These are phyloP conservation scores for Arizona elegans DNA, from an alignment of 2,113 vertebrate species.

Conservation along the genomic window DNA sequence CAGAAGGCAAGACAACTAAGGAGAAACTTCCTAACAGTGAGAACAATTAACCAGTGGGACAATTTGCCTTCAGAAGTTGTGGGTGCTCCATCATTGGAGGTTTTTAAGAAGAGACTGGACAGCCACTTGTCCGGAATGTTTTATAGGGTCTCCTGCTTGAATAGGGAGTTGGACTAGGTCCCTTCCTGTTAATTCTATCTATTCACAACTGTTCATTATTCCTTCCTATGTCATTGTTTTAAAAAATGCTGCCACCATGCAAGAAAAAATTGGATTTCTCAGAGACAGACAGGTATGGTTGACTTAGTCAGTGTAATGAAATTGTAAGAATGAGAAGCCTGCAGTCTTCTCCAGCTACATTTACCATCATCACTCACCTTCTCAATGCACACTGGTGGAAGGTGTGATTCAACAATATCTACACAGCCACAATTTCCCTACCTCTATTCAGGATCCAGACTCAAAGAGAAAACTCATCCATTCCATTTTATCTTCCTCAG, in stretches of 20 bases:
- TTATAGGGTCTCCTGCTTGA: not conserved
- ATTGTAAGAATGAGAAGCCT: not conserved
- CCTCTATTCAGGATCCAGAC: not conserved
- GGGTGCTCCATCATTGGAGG: not conserved
- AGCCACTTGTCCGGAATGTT: no score
- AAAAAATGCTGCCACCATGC: not conserved
- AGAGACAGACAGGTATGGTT: not conserved
- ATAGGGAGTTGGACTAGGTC: not conserved
- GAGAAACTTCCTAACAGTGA: no score
- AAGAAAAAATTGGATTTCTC: not conserved
- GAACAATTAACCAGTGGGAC: no score
- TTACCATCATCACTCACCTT: not conserved
- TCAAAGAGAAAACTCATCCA: not conserved
- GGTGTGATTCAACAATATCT: not conserved
- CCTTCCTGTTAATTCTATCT: not conserved
- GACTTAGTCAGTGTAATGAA: not conserved
- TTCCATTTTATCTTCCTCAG: not conserved
- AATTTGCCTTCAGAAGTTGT: not conserved
- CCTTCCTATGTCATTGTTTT: not conserved
- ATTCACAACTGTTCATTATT: not conserved
- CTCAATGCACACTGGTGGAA: not conserved
- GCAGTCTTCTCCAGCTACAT: not conserved
- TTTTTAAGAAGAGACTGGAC: not conserved
- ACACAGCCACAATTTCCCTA: not conserved
- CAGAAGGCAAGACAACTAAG: not conserved